Conservation (phyloP, 2,113 vertebrate genomes). For the Phaethon lepturus region DNA sequence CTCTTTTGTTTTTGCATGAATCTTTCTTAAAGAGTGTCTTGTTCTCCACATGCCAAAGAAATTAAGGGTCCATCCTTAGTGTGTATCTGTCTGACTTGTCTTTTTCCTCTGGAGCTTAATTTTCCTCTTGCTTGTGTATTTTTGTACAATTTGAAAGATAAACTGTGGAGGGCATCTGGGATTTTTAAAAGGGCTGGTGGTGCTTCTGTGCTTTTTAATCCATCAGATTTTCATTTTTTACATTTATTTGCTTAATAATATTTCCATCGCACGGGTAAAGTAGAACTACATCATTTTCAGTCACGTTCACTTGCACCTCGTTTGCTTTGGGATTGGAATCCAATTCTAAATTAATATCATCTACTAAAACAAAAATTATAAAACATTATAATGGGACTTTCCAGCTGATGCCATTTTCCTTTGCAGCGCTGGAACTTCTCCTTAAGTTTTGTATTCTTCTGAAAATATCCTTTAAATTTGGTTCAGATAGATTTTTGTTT, state of each 20-base stretch:
- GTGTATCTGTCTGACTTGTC: not conserved
- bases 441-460: not conserved
- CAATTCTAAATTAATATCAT: not conserved
- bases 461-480: not conserved
- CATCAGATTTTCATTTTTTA: not conserved
- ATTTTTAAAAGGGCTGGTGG: not conserved
- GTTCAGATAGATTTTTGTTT: not conserved
- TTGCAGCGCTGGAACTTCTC: not conserved
- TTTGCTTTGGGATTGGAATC: conserved; percentile 17
- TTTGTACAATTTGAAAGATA: conserved; percentile 19
- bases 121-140: not conserved
- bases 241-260: not conserved
- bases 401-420: not conserved
- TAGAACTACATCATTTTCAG: not conserved
- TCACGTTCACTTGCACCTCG: rapidly evolving
- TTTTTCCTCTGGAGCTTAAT: not conserved
- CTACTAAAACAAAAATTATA: not conserved
- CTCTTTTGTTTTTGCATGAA: conserved; percentile 16
- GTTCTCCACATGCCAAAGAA: not conserved
- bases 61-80: not conserved
- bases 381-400: not conserved
- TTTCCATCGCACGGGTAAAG: not conserved
- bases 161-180: not conserved
- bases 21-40: not conserved
- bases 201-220: not conserved